Base-by-base conservation (phyloP, 1,140 invertebrate species). In the Euura lappo region DNA sequence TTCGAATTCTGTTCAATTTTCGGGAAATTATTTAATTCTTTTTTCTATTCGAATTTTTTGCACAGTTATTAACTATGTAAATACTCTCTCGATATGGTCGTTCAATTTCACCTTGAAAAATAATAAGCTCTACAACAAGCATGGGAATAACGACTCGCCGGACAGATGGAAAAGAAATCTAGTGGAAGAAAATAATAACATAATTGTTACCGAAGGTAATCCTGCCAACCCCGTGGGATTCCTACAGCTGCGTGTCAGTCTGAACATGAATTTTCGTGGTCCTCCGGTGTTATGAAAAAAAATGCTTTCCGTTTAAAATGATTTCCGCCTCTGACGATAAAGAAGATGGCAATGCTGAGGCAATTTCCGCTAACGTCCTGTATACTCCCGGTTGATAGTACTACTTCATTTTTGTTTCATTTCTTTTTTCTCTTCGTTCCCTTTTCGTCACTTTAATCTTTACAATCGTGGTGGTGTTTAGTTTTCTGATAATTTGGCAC, bases 261-360 rank as follows among this genome's bases (percentile, higher is more conserved):
- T 28, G 28, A 28, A 28, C 28, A 0, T 28, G 28, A 28, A 28
- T 28, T 28, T 28, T 28, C 28, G 51, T 60, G 13, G 51, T 60
- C 13, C 8, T 11, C 51, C 51, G 51, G 13, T 60, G 51, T 60
- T 60, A 60, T n/a, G 51, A 60, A 60, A 60, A 28, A 28, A 28
- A 28, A 28, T n/a, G 5, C 51, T n/a, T 60, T 60, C 51, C 51
- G 51, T 11, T 60, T n/a, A n/a, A 60, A 60, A n/a, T 60, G 51
- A 60, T 60, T 60, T 60, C 51, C 51, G 51, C 51, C 51, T 60
- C 51, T 60, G 51, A 60, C 51, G 51, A 60, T 60, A 60, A 60
- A 60, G 51, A 60, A 60, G 51, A 60, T 60, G 51, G 13, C 51
- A 60, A 60, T 60, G 51, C 51, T 60, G 51, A 60, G 51, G 51